Percentiles rank a stretch among this genome's conserved stretches.
phyloP scores from a whole-genome alignment of 2,113 vertebrate species.

The Seriola aureovittata region DNA sequence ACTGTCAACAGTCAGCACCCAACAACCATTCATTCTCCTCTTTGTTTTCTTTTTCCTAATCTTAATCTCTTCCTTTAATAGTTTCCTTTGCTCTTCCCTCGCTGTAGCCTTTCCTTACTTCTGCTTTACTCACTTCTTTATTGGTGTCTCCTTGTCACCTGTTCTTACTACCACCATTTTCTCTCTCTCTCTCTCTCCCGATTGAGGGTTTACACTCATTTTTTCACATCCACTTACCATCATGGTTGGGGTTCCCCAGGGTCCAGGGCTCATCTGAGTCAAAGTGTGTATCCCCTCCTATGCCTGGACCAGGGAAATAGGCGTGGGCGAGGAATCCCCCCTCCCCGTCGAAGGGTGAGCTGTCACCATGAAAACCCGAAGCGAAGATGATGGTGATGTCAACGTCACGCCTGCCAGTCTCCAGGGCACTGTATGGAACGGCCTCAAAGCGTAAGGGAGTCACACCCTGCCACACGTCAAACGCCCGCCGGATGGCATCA shows the following conservation, averaged over 20 bases:
- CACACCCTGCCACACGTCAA: constrained; percentile 99
- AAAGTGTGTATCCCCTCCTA: constrained; percentile 98
- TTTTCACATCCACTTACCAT: constrained; percentile 87
- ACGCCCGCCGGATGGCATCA: constrained; percentile 96
- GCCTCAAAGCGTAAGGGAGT: constrained; percentile 98
- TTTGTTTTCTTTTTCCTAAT: background rate
- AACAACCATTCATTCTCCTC: background rate
- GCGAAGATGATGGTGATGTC: constrained; percentile 99
- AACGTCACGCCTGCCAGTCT: constrained; percentile 96
- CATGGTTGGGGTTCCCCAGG: constrained; percentile 96
- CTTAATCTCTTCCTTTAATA: background rate
- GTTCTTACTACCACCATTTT: background rate
- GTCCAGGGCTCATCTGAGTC: constrained; percentile 99
- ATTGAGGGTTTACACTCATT: background rate
- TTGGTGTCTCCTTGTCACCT: background rate
- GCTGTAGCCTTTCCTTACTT: background rate
- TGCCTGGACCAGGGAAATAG: constrained; percentile 98
- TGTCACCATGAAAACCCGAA: constrained; percentile 99
- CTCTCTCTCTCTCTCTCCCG: background rate
- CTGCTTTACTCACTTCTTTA: background rate
- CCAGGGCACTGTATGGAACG: constrained; percentile 95
- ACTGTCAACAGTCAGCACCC: background rate
- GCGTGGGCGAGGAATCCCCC: constrained; percentile 98
- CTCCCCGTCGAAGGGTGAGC: constrained; percentile 98
- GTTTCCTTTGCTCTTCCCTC: background rate